Evolutionary conservation across 2,797 vertebrate genomes (phyloP), one percentile per base, ranked within the genome.

Genomic region (Cyprinella venusta): DNA sequence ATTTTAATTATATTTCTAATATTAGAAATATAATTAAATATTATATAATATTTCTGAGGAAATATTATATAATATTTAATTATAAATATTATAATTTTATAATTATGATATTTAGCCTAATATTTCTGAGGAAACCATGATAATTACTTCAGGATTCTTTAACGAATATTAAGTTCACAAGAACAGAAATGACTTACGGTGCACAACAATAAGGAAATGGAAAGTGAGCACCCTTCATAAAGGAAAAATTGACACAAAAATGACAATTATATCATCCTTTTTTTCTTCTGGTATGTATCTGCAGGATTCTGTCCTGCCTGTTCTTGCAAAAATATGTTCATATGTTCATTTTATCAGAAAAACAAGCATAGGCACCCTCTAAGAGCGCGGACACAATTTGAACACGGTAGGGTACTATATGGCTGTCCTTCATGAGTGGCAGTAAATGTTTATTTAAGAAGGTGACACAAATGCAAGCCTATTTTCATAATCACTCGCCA

Each of bases 381-480:
- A 38, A 54, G n/a, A 56, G n/a, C 8, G 8, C 48, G 13, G 15
- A 56, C 15, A 68, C 15, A 56, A 69, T 56, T 42, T 26, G 2
- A 52, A 68, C 65, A 56, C 21, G 56, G 24, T 19, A 80, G 48
- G 0, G 0, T 26, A 63, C 40, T 19, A 70, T 33, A 61, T 76
- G 15, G 6, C 33, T 42, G 42, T 30, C 80, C 33, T 79, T 81
- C 15, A 38, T 72, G 36, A 72, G 19, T 52, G 59, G 65, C 42
- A 52, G 26, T 45, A 40, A 81, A 40, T 52, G 15, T 64, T 81
- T 64, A 63, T 74, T 48, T 64, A 72, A 81, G 64, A 54, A 52
- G 59, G 70, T 65, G 59, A 81, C 30, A 45, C 33, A 64, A 74
- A 65, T 26, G 10, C 80, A 74, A 74, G 38, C 45, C 6, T 65